Conservation (phyloP, 1,140 invertebrate genomes). For the Drosophila asahinai region DNA sequence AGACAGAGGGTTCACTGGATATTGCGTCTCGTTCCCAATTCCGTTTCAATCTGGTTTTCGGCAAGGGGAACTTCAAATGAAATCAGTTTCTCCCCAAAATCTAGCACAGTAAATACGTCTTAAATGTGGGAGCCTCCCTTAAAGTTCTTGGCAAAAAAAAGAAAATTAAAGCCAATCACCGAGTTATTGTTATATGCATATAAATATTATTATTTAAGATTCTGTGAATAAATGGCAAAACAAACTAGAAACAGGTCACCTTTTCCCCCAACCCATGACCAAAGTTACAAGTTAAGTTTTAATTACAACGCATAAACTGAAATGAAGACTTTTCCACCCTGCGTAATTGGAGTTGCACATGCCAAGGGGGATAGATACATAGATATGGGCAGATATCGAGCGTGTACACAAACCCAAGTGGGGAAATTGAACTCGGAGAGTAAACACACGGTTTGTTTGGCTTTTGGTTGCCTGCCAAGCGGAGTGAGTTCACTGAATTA, state of each 20-base stretch:
- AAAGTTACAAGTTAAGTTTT: background rate
- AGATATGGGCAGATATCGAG: background rate
- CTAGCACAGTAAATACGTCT: background rate
- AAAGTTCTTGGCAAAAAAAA: no score
- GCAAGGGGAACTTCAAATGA: background rate
- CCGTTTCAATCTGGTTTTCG: background rate
- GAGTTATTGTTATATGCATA: background rate
- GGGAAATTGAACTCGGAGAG: conserved; percentile 31
- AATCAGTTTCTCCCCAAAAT: no score
- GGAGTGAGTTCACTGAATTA: conserved; percentile 37
- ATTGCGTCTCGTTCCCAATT: conserved; percentile 13
- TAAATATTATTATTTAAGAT: background rate
- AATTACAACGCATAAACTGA: background rate
- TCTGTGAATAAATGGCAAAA: background rate
- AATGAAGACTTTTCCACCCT: background rate
- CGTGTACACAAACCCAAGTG: background rate
- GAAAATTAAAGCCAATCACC: background rate
- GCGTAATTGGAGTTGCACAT: conserved; percentile 7
- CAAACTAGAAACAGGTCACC: background rate
- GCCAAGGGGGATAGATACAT: background rate
- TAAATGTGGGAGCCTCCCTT: background rate
- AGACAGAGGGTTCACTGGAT: conserved; percentile 3
- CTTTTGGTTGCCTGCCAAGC: conserved; percentile 36
- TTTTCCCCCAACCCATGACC: background rate
- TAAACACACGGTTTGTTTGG: conserved; percentile 32